Evolutionary conservation across 2,888 invertebrate genomes (phyloP), one percentile per base, ranked within the genome.

Genomic region (Thymelicus sylvestris): DNA sequence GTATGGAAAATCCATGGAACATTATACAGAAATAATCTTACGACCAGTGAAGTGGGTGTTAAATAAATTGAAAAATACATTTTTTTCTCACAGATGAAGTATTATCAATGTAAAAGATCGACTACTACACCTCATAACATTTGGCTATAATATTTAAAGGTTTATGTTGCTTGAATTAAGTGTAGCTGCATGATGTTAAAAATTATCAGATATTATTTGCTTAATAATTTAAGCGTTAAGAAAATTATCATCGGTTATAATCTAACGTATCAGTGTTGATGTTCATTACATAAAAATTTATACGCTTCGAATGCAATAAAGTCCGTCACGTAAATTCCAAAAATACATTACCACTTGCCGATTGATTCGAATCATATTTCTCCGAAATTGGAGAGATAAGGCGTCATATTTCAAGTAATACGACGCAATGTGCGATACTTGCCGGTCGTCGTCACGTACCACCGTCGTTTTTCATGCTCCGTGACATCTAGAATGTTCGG

Each of bases 401-500:
- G 65, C 70, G 70, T 71, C 70, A 71, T 71, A 71, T 71, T 71
- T 70, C 70, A 70, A 70, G 65, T 70, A 70, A 69, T 60, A 52
- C 61, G 64, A 70, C 60, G 70, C 70, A 70, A 70, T 70, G 60
- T 70, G 65, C 50, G 70, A 59, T 47, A 70, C 59, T 59, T 52
- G 60, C 63, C 12, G 57, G 76, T 74, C 79, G 75, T 77, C 76
- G 82, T 82, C 84, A 83, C 83, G 83, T 83, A 71, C 80, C 64
- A 65, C 50, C 76, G 77, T 78, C 81, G 81, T 83, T 81, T 80
- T 79, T 83, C 80, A 84, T 76, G 74, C 70, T 74, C 73, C 76
- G 74, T 81, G 83, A 82, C 80, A 80, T 78, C 78, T 75, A 74
- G 76, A 77, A 78, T 74, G 77, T 77, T 68, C 73, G 79, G 74